phyloP scores from a whole-genome alignment of 2,797 vertebrate species.

The Hydrophis major region DNA sequence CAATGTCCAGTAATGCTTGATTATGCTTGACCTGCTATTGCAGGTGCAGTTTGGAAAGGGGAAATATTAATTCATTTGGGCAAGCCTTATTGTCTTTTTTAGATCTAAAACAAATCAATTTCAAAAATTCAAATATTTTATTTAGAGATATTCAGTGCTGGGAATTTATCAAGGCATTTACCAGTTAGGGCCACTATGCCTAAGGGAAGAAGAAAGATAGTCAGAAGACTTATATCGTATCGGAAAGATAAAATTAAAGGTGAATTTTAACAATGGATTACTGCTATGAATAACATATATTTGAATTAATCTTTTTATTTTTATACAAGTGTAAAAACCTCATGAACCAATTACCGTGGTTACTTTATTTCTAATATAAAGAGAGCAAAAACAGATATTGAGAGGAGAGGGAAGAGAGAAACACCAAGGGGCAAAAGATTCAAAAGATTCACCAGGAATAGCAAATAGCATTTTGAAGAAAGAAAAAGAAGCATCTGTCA shows the following conservation, averaged over 20 bases:
- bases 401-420: not conserved
- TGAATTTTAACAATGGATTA: not conserved
- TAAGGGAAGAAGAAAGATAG: not conserved
- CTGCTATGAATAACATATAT: not conserved
- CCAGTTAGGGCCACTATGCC: not conserved
- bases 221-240: not conserved
- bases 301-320: not conserved
- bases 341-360: not conserved
- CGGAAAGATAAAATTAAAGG: not conserved
- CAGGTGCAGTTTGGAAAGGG: not conserved
- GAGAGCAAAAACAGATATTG: not conserved
- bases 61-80: not conserved
- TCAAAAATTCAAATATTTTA: not conserved
- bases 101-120: not conserved
- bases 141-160: not conserved
- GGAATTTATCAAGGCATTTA: not conserved
- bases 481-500: not conserved
- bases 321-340: not conserved
- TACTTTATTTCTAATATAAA: not conserved
- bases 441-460: not conserved
- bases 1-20: not conserved
- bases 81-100: not conserved
- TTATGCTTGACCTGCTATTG: not conserved
- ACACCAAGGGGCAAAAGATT: not conserved
- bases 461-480: not conserved